Evolutionary conservation across 2,113 vertebrate genomes (phyloP).

Genomic region (Lampris incognitus): DNA sequence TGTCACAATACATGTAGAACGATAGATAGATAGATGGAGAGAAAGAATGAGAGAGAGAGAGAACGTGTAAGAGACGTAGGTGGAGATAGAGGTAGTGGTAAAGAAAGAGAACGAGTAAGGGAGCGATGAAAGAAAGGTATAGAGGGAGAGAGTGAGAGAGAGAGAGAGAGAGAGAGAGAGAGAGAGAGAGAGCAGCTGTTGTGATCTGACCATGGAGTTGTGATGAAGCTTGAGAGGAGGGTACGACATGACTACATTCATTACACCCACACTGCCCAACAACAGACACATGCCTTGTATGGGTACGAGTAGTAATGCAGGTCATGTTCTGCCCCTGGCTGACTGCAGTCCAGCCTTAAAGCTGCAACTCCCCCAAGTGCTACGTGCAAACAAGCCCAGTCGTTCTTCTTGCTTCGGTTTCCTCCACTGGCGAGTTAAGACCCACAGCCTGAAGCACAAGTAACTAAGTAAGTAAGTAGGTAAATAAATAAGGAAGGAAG

Average conservation of each 20-base stretch:
- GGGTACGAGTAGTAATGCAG: conserved; percentile 62
- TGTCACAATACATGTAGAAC: conserved; percentile 14
- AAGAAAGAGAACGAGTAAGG: too few relatives aligned
- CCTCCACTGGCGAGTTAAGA: neutral
- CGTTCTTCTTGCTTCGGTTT: neutral
- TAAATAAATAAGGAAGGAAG: too few relatives aligned
- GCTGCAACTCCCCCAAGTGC: too few relatives aligned
- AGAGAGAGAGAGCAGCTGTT: conserved; percentile 48
- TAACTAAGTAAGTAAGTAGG: too few relatives aligned
- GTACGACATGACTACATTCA: conserved; percentile 46
- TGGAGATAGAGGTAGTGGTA: too few relatives aligned
- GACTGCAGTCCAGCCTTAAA: conserved; percentile 14
- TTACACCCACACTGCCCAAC: conserved; percentile 41
- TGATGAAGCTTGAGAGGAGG: conserved; percentile 37
- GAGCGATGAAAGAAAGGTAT: too few relatives aligned
- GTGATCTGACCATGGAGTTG: conserved; percentile 51
- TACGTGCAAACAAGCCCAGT: too few relatives aligned
- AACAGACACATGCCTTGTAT: conserved; percentile 70
- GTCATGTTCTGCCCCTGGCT: conserved; percentile 56
- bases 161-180: too few relatives aligned
- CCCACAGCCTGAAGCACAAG: neutral
- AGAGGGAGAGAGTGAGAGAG: too few relatives aligned
- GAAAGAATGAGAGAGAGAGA: too few relatives aligned
- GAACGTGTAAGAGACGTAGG: too few relatives aligned
- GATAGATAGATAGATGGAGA: neutral